Evolutionary conservation across 2,113 vertebrate genomes (phyloP), one percentile per base, ranked within the genome.

Genomic region (Aegithalos caudatus): DNA sequence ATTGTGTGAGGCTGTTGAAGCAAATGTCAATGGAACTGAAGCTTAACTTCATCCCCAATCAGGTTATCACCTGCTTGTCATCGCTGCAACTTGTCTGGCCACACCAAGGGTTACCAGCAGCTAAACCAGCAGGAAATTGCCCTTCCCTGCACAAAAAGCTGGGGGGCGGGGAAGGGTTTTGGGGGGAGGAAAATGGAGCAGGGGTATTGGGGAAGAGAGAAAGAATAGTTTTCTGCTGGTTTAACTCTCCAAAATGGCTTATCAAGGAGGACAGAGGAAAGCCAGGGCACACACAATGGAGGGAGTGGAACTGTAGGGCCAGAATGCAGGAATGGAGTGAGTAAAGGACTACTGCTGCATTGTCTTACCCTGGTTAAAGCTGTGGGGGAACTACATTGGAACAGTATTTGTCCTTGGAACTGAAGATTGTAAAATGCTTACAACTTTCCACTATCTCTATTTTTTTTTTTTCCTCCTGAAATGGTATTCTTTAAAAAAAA

Each of bases 41-140:
- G 76, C 24, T 87, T 61, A 85, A 80, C 37, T 94, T 72, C 45
- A 42, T 11, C 23, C 21, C 12, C 3, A 80, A 81, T 62, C 90
- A 80, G 82, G 90, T 95, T 90, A 92, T 95, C 88, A 56, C 25
- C 80, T 64, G 71, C 88, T 77, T 94, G 86, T 93, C 94, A 71
- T 88, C 17, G 0, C 94, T 67, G 17, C 67, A 47, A 22, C 50
- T 40, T 61, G 38, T 58, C 72, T 56, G 60, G 72, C 38, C 74
- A 53, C 71, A 65, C 31, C 56, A 90, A 50, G 23, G 56, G 64
- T n/a, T 86, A 62, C 38, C 86, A 88, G 76, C 81, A 81, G 42
- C 44, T n/a, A 51, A 90, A 54, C 21, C 35, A 73, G 47, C 23
- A 92, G 56, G 64, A 83, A 93, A 88, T 10, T 25, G 57, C 19